These are phyloP conservation scores for Norana najaformis DNA, from an alignment of 2,888 invertebrate species.

Conservation along the genomic window DNA sequence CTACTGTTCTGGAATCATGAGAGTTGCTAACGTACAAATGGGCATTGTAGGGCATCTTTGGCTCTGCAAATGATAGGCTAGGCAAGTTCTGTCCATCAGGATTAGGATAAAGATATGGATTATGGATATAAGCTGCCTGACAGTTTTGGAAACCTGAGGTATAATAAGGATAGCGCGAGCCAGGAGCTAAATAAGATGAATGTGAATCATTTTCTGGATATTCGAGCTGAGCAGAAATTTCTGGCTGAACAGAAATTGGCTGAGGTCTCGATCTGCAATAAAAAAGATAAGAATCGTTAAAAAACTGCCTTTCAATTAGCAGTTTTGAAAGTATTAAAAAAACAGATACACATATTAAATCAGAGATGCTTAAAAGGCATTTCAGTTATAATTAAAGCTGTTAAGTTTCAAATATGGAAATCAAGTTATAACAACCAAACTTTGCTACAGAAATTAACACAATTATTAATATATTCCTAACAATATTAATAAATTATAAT, in stretches of 20 bases:
- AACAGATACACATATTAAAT: not conserved
- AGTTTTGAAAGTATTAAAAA: not conserved
- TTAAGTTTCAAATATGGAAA: not conserved
- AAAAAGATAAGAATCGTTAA: not conserved
- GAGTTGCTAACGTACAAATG: not conserved
- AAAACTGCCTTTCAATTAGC: not conserved
- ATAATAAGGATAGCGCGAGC: not conserved
- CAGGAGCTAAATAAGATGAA: not conserved
- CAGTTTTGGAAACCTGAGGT: not conserved
- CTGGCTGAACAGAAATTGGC: conserved; percentile 5
- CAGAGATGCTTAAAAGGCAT: not conserved
- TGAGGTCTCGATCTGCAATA: not conserved
- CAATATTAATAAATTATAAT: not conserved
- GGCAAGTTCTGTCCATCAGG: not conserved
- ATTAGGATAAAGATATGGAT: not conserved
- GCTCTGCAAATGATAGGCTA: not conserved
- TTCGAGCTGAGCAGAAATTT: conserved; percentile 22
- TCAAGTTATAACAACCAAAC: not conserved
- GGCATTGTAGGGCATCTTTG: not conserved
- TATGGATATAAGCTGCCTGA: not conserved
- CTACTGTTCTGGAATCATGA: not conserved
- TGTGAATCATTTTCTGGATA: not conserved
- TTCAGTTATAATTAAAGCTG: not conserved
- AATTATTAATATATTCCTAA: not conserved
- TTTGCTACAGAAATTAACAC: too few relatives aligned